Base-by-base conservation (phyloP, 2,113 vertebrate species). In the Gadus chalcogrammus region DNA sequence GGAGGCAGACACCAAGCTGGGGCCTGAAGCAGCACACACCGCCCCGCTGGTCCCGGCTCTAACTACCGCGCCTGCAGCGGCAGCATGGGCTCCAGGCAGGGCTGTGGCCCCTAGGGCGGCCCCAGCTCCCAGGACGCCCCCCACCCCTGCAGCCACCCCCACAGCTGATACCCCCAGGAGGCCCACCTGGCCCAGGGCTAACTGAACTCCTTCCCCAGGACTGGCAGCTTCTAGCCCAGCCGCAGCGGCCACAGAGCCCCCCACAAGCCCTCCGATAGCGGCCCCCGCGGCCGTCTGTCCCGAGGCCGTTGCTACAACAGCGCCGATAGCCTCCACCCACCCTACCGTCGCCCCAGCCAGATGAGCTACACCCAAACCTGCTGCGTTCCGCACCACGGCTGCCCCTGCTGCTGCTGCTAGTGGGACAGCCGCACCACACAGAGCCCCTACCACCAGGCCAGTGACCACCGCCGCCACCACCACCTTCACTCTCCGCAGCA, bases 381-480 rank as follows among this genome's bases (percentile, higher is more conserved):
- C 80, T 0, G 84, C 82, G 53, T 82, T 90, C 0, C 90, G 88
- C 18, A 84, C 13, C 0, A 89, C 59, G 2, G 79, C 82, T 0
- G 89, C 91, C 53, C 90, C 91, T 1, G 83, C 85, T 31, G 89
- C 88, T 0, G 88, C 82, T 1, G 88, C 89, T 9, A 93, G 67
- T 68, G 92, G 92, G 1, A 75, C 86, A 15, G 86, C 89, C 0
- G 79, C 87, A 11, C 92, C 92, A 7, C 91, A 90, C 55, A 79
- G 8, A 0, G 85, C 90, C 55, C 92, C 92, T 0, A 92, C 84
- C 0, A 71, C 91, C 82, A 91, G 48, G 12, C 92, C 92, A 0
- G 90, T 89, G 9, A 87, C 80, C 58, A 86, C 90, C 0, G 90
- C 87, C 15, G 87, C 82, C 55, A 93, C 88, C 12, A 92, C 27